These are phyloP conservation scores for Stenolophus ochropezus DNA, from an alignment of 2,888 invertebrate genomes.

Conservation along the genomic window DNA sequence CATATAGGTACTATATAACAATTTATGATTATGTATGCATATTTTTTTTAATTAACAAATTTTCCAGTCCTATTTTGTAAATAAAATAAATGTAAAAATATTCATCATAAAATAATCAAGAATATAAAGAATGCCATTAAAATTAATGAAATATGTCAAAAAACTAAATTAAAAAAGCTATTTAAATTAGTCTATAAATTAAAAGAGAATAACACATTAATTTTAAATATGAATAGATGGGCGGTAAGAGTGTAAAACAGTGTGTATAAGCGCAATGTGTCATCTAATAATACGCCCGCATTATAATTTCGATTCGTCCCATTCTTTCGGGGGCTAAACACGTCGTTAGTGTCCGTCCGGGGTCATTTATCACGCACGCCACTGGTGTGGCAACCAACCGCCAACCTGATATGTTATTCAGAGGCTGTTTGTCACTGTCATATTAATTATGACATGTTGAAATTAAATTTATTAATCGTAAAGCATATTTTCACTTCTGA, in stretches of 20 bases:
- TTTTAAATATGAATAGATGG: not conserved
- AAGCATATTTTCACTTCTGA: conserved; percentile 55
- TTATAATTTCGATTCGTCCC: not conserved
- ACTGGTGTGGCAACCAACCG: conserved; percentile 5
- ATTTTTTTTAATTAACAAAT: too few species aligned
- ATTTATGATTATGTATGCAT: too few species aligned
- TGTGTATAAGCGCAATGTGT: not conserved
- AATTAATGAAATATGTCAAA: not conserved
- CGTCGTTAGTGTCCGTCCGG: conserved; percentile 2
- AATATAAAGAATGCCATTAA: not conserved
- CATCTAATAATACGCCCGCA: not conserved
- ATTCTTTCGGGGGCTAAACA: not conserved
- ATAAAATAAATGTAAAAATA: not conserved
- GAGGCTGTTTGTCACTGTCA: conserved; percentile 55
- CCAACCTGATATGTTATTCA: conserved; percentile 55
- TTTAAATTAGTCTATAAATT: conserved; percentile 1
- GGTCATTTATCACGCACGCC: conserved; percentile 20
- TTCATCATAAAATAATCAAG: not conserved
- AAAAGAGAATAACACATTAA: not conserved
- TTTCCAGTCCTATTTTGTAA: not conserved
- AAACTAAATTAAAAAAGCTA: not conserved
- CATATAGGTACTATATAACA: too few species aligned
- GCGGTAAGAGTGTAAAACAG: not conserved
- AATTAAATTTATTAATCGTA: conserved; percentile 60
- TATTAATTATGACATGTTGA: conserved; percentile 60